These are phyloP conservation scores for Lycophotia porphyrea DNA, from an alignment of 2,888 invertebrate species.

Conservation along the genomic window DNA sequence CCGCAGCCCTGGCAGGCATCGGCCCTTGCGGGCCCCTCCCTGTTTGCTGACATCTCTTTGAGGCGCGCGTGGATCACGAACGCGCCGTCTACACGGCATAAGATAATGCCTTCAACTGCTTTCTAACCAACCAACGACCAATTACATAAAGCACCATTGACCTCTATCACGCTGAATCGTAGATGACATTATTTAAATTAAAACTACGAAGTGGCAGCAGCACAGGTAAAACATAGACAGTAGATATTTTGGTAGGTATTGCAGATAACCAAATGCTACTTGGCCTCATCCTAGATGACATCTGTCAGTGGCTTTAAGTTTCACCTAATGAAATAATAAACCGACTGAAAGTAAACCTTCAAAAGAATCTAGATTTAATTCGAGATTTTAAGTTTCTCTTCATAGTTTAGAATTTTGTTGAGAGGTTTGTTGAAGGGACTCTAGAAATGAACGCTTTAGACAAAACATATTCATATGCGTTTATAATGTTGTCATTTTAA, in stretches of 20 bases:
- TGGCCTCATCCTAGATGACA: neutral
- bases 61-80: no score
- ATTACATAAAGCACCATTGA: neutral
- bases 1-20: no score
- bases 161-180: neutral
- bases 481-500: conserved; percentile 5
- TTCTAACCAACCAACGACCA: neutral
- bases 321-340: neutral
- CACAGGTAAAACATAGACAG: neutral
- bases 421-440: neutral
- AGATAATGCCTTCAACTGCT: neutral
- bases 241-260: neutral
- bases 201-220: neutral
- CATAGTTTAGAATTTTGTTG: neutral
- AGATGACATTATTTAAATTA: neutral
- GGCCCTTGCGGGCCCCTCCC: no score
- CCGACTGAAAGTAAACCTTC: neutral
- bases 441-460: neutral
- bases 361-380: neutral
- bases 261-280: neutral
- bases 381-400: neutral
- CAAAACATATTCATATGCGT: neutral
- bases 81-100: no score
- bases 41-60: no score
- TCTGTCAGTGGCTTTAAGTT: neutral